Evolutionary conservation across 2,888 invertebrate genomes (phyloP), one percentile per base, ranked within the genome.

Genomic region (Malthinus seriepunctatus): DNA sequence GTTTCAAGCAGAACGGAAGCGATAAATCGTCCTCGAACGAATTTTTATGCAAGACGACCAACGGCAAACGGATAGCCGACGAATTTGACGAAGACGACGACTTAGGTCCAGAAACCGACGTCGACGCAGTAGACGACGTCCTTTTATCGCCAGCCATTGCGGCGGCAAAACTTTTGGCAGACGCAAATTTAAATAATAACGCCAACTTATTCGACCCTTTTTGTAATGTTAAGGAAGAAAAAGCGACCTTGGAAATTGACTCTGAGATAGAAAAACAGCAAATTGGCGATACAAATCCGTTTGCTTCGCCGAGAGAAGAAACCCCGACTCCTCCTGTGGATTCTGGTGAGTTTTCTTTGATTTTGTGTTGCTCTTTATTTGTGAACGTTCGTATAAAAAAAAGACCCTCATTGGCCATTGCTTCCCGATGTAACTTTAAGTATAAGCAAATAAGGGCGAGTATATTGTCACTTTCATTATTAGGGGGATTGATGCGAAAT

Each of bases 51-150:
- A 63, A 62, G 33, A 49, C 52, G 12, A 59, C 70, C 14, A 73
- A 73, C 67, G 63, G 72, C 10, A 73, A 69, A 65, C 42, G 81
- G 76, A 39, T 59, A 0, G 62, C 62, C 56, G 78, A 81, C 14
- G 80, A 81, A 69, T 84, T 84, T 39, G 77, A 77, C 51, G 80
- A 86, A 68, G 86, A 85, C 68, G 85, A 85, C 61, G 88, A 90
- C 76, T 82, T 89, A 64, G 90, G 90, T 2, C 89, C 89, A 0
- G 90, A 90, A 79, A 89, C 89, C 0, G 87, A 89, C 63, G 89
- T 90, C 8, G 90, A 90, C 75, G 83, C 84, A 23, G 82, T 85
- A 53, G 82, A 85, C 64, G 86, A 85, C 60, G 79, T 79, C 2
- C 63, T 72, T 2, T 46, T 71, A 55, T 75, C 78, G 12, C 76